Evolutionary conservation across 1,140 invertebrate genomes (phyloP).

Genomic region (Diploscapter pachys): DNA sequence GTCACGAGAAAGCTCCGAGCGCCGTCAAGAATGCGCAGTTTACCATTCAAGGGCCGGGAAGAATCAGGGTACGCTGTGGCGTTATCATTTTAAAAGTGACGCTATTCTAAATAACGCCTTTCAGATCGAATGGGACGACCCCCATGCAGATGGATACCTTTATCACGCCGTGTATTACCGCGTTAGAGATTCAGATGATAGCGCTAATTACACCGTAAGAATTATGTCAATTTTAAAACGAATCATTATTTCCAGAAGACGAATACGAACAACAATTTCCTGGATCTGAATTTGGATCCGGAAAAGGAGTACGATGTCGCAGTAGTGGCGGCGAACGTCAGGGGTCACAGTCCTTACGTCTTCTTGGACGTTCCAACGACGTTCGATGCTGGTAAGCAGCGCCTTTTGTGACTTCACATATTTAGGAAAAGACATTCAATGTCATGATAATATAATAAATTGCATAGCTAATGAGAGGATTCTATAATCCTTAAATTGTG

Average conservation of each 20-base stretch:
- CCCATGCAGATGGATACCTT: constrained; percentile 9
- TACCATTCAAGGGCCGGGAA: background rate
- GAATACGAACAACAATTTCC: background rate
- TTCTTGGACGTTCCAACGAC: constrained; percentile 5
- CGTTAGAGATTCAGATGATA: constrained; percentile 6
- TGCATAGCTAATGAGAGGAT: no score
- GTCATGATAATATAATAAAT: background rate
- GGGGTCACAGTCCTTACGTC: constrained; percentile 20
- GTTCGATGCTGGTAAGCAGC: no score
- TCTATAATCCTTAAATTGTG: no score
- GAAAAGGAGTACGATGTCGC: constrained; percentile 24
- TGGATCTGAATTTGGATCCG: constrained; percentile 1
- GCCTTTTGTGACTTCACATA: no score
- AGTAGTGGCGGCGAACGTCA: constrained; percentile 30
- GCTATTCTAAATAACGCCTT: background rate
- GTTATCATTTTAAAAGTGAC: no score
- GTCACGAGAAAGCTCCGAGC: background rate
- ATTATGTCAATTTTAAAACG: background rate
- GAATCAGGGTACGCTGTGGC: no score
- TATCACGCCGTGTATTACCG: constrained; percentile 33
- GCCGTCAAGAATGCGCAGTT: background rate
- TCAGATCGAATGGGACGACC: constrained; percentile 12
- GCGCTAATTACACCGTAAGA: constrained; percentile 12
- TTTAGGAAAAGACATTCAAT: background rate
- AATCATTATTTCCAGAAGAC: background rate